A percentile compares a stretch with the other conserved stretches of the same genome.
phyloP scores from a whole-genome alignment of 1,140 invertebrate species.

The Orchestia grillus region DNA sequence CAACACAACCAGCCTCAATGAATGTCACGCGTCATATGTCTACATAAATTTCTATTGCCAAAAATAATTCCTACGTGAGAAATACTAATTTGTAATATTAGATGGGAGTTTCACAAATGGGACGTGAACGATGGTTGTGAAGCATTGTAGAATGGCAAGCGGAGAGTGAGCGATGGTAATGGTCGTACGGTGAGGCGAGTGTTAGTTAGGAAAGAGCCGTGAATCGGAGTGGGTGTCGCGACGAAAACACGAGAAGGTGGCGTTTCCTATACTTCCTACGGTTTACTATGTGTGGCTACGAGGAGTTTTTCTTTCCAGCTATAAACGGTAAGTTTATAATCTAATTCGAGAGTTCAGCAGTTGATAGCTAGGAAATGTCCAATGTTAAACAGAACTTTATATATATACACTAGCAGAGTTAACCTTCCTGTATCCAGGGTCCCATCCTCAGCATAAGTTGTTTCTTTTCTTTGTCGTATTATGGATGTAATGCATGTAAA shows the following conservation, averaged over 20 bases:
- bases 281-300: constrained; percentile 27
- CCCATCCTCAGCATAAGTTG: not conserved
- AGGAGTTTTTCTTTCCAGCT: constrained; percentile 47
- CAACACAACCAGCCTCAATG: not conserved
- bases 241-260: not conserved
- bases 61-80: not conserved
- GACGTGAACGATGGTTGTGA: not conserved
- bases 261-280: not conserved
- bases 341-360: not conserved
- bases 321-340: constrained; percentile 25
- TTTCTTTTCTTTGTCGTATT: not conserved
- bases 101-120: not conserved
- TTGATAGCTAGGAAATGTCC: not conserved
- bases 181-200: constrained; percentile 14
- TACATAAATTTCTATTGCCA: not conserved
- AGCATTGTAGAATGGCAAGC: not conserved
- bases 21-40: not conserved
- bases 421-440: not conserved
- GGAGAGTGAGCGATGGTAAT: constrained; percentile 27
- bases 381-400: not conserved
- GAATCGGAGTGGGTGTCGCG: constrained; percentile 37
- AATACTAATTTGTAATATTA: not conserved
- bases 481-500: not conserved
- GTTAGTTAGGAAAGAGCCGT: constrained; percentile 47
- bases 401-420: not conserved